Evolutionary conservation across 2,888 invertebrate species (phyloP).

Genomic region (Petrophora chlorosata): DNA sequence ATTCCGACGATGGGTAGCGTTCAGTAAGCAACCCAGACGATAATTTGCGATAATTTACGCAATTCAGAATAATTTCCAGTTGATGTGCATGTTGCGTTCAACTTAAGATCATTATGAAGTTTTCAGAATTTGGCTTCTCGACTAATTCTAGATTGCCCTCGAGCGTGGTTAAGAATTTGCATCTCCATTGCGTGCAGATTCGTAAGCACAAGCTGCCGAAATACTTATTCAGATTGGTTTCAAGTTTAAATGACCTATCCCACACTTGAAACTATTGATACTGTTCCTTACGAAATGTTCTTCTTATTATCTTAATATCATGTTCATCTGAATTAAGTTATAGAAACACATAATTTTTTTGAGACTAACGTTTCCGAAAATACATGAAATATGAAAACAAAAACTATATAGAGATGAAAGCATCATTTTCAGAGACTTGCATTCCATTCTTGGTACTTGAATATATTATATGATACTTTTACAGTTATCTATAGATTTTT

Average conservation of each 20-base stretch:
- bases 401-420: no score
- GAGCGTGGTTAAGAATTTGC: conserved; percentile 44
- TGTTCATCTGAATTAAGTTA: no score
- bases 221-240: conserved; percentile 3
- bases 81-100: conserved; percentile 72
- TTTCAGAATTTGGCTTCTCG: conserved; percentile 51
- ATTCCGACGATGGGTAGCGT: conserved; percentile 61
- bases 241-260: conserved; percentile 24
- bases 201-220: conserved; percentile 6
- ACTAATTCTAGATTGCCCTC: conserved; percentile 44
- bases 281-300: neutral
- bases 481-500: no score
- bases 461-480: no score
- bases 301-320: neutral
- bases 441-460: no score
- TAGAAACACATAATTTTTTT: no score
- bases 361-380: no score
- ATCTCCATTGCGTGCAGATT: conserved; percentile 27
- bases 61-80: conserved; percentile 74
- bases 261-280: conserved; percentile 10
- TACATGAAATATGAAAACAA: no score
- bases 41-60: conserved; percentile 80
- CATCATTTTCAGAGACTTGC: no score
- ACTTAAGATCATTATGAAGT: conserved; percentile 60
- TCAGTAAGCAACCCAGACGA: conserved; percentile 64